Evolutionary conservation across 1,140 invertebrate species (phyloP), one percentile per base, ranked within the genome.

Genomic region (Lepidurus packardi): DNA sequence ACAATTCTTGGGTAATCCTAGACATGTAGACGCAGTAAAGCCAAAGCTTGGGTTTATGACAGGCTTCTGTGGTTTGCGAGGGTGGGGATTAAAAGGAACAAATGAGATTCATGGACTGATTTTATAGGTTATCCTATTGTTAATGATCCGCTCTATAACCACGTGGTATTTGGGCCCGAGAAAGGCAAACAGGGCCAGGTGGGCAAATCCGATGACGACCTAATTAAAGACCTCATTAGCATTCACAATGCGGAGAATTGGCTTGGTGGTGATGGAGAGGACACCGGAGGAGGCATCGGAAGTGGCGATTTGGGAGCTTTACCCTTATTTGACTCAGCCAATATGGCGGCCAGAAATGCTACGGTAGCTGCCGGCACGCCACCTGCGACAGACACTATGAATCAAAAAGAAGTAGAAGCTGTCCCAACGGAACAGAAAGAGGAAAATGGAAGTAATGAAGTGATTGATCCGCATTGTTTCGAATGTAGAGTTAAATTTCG

Each of bases 111-210:
- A 13, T 75, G 43, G 73, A 34, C 43, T 34, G 74, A 24, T 78
- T 42, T 45, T 82, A 43, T 84, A 94, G 93, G 96, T 77, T 94
- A 94, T 87, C 98, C 98, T 1, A 98, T 99, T 78, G 91, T 97
- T 1, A 98, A 98, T 84, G 98, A 99, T 86, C 94, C 95, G 0
- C 86, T 99, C 0, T 99, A 99, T 86, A 97, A 98, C 85, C 93
- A 95, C 84, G 89, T 90, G 10, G 92, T 95, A 0, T 97, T 97
- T 84, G 96, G 96, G 0, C 93, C 93, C 0, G 87, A 92, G 43
- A 96, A 96, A 82, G 97, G 97, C 1, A 96, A 95, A 84, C 92
- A 92, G 24, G 97, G 96, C 1, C 91, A 94, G 81, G 93, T 95
- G 80, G 96, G 94, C 4, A 97, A 97, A 85, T 90, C 91, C 1